These are phyloP conservation scores for Catharus fuscescens DNA, from an alignment of 2,113 vertebrate species.

Conservation along the genomic window DNA sequence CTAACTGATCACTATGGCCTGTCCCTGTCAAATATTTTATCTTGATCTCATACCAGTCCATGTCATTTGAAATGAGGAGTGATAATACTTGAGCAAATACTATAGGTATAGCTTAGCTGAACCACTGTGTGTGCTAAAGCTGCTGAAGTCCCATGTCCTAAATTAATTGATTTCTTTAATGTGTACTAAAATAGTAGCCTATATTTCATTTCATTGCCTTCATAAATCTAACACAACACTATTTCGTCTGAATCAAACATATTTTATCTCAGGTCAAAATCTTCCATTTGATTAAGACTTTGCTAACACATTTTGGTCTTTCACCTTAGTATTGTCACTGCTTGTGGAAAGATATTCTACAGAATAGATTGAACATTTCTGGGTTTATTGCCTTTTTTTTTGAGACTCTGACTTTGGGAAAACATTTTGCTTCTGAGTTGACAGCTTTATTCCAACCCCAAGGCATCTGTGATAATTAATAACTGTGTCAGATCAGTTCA, in stretches of 20 bases:
- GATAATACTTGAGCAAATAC: background rate
- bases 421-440: slow-evolving; percentile 11
- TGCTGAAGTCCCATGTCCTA: background rate
- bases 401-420: background rate
- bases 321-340: background rate
- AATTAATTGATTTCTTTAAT: background rate
- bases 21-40: background rate
- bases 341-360: background rate
- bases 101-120: background rate
- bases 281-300: background rate
- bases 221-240: background rate
- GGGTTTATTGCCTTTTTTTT: background rate
- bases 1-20: background rate
- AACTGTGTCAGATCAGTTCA: slow-evolving; percentile 31
- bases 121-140: background rate
- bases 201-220: background rate
- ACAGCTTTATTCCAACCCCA: slow-evolving; percentile 47
- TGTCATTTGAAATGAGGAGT: background rate
- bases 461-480: slow-evolving; percentile 62
- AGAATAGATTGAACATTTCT: background rate
- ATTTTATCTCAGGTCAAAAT: background rate
- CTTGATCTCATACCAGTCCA: background rate
- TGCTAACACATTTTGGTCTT: background rate
- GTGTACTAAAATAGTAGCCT: background rate
- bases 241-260: background rate